Percentiles rank a stretch among this genome's conserved stretches.
phyloP scores from a whole-genome alignment of 1,140 invertebrate species.

The Heliconius nattereri region DNA sequence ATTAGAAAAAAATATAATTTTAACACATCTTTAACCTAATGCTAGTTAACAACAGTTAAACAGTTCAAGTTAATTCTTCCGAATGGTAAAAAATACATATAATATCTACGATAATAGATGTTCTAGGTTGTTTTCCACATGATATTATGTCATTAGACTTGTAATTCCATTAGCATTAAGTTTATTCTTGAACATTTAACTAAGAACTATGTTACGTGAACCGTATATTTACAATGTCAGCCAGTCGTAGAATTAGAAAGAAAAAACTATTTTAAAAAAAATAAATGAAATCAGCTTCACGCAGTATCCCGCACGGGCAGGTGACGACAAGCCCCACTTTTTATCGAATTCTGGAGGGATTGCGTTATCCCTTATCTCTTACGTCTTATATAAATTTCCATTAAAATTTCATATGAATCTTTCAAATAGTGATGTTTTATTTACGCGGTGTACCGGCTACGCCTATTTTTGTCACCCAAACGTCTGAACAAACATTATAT shows the following conservation, averaged over 20 bases:
- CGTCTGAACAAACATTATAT: slow-evolving; percentile 42
- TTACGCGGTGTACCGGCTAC: slow-evolving; percentile 25
- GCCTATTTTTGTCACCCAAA: slow-evolving; percentile 43
- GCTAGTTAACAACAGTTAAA: neutral
- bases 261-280: neutral
- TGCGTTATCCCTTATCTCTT: no score
- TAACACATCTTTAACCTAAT: neutral
- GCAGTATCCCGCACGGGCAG: no score
- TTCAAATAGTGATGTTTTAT: slow-evolving; percentile 18
- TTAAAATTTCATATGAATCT: neutral
- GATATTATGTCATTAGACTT: slow-evolving; percentile 1
- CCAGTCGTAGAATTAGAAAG: neutral
- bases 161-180: slow-evolving; percentile 10
- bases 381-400: neutral
- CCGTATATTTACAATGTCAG: neutral
- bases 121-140: neutral
- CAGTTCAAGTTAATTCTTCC: neutral
- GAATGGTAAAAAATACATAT: no score
- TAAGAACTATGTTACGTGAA: slow-evolving; percentile 2
- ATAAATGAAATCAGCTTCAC: no score
- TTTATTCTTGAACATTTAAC: slow-evolving; percentile 12
- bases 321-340: no score
- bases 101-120: neutral
- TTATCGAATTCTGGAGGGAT: no score
- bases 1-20: neutral